These are phyloP conservation scores for Stenopsyche tienmushanensis DNA, from an alignment of 1,140 invertebrate species.

Conservation along the genomic window DNA sequence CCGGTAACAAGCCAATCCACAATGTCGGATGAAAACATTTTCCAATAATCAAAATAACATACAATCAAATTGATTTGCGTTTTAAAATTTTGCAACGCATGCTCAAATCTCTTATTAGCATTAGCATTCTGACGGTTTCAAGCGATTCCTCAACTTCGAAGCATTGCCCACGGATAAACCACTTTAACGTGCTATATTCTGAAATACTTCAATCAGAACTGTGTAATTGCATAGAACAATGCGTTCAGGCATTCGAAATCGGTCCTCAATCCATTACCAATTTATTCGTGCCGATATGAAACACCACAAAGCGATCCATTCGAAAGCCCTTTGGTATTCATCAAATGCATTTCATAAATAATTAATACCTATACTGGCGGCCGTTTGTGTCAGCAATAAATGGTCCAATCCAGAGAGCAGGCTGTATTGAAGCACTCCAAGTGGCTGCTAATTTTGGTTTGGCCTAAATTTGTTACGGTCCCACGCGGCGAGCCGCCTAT, in stretches of 20 bases:
- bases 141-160: no score
- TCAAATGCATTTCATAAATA: conserved; percentile 13
- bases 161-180: no score
- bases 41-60: no score
- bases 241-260: not conserved
- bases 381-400: not conserved
- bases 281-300: not conserved
- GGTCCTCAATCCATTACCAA: not conserved
- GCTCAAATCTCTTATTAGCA: no score
- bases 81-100: no score
- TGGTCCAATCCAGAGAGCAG: not conserved
- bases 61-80: no score
- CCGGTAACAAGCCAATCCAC: no score
- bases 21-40: no score
- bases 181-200: no score
- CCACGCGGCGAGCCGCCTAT: not conserved
- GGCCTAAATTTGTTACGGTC: not conserved
- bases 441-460: not conserved
- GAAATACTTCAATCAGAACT: no score
- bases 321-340: not conserved
- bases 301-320: not conserved
- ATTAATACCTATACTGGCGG: conserved; percentile 1
- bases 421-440: not conserved
- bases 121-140: no score
- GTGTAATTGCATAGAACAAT: no score